Evolutionary conservation across 53 echinoderm and acorn worm species (phyloP), one percentile per base, ranked within the genome.

Genomic region (Hippasteria phrygiana): DNA sequence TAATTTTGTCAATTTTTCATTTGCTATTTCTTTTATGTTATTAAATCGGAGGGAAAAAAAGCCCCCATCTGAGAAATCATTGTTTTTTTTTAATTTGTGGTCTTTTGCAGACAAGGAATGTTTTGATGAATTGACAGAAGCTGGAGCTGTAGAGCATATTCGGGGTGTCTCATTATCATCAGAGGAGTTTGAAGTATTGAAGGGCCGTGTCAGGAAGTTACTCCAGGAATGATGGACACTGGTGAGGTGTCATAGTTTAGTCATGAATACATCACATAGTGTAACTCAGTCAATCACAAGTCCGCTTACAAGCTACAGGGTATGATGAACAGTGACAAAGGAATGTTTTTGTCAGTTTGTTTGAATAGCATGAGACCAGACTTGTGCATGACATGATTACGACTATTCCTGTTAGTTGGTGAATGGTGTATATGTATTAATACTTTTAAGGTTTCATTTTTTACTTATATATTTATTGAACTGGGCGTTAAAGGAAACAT

Each of bases 71-170:
- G 6, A 45, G 6, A 45, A 45, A 45, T 11, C 6, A 2, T 69
- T 65, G 62, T 29, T 69, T 89, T 10, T 81, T 50, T 18, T 33
- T 20, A 29, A 73, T 3, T 83, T 34, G 2, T 37, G n/a, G n/a
- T n/a, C n/a, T n/a, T n/a, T 55, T 74, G 20, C 83, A 92, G 92
- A 9, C 76, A 47, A 80, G 50, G 85, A 83, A 34, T 62, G 51
- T 29, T 93, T 75, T 62, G 62, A 75, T 42, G 47, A 54, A 3
- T 41, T 93, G 78, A 93, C 93, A 43, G 93, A 93, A 77, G 89
- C 84, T 51, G 35, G 24, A 14, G 89, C 71, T 38, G 17, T 83
- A 33, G 29, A 71, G 13, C 31, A 62, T 42, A 26, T 89, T 4
- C 70, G 69, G 41, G 56, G 54, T 33, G 89, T 47, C 11, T 63